Base-by-base conservation (phyloP, 2,888 invertebrate genomes). In the Lumbricus terrestris region DNA sequence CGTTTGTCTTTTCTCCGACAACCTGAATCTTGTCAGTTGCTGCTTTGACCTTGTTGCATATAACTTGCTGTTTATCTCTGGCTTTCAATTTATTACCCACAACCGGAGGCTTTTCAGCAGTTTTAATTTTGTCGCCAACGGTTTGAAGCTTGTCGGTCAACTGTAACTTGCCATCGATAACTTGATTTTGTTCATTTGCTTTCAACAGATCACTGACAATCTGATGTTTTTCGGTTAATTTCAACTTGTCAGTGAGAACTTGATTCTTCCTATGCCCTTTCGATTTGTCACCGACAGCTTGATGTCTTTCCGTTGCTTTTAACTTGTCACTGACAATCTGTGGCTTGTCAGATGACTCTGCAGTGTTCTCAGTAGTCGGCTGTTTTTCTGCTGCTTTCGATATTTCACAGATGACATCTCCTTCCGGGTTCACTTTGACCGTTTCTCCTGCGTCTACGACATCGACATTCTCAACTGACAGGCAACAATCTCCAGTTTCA, bases 181-280 rank as follows among this genome's bases (percentile, higher is more conserved):
- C n/a, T n/a, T 69, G 69, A 69, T n/a, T 69, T 69, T n/a, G 69
- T 69, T 69, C 69, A n/a, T 69, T 69, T n/a, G n/a, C n/a, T 69
- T 69, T 69, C 29, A 69, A n/a, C 29, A 29, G 29, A 8, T 69
- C 69, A 69, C 69, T n/a, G 69, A 69, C 29, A 69, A 69, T 69
- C 8, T 69, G 69, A 69, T n/a, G 69, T 16, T 69, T 69, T 69
- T 69, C 69, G 16, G n/a, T 69, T 69, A n/a, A n/a, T 69, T 69
- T 69, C 29, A 69, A 69, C 69, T 69, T 69, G n/a, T 69, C 69
- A n/a, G 29, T n/a, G 13, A 69, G 29, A 69, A n/a, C n/a, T 69
- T 69, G 69, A 69, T n/a, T 69, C 69, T 69, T 69, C 29, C 16
- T 69, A 69, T 69, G 29, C 11, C 29, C 69, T n/a, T 69, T 69